Percentiles rank a stretch among this genome's conserved stretches.
These are phyloP conservation scores for Corvus moneduloides DNA, from an alignment of 2,113 vertebrate genomes.

Conservation along the genomic window DNA sequence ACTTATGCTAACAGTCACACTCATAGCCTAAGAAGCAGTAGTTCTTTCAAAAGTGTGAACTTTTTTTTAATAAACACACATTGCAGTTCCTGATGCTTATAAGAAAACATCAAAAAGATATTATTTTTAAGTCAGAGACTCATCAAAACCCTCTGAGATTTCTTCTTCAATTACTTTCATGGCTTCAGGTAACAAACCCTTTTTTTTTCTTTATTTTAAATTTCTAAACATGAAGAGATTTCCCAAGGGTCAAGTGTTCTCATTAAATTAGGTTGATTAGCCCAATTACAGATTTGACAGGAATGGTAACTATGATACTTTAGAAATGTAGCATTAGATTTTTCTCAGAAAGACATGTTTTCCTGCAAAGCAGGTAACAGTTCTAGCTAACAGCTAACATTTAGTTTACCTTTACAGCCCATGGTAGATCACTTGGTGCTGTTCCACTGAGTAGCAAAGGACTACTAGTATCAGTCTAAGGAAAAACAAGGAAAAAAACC, in stretches of 20 bases:
- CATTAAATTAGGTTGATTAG: background rate
- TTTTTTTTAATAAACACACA: background rate
- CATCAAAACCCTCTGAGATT: background rate
- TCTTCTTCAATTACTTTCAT: background rate
- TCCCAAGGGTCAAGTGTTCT: background rate
- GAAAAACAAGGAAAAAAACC: background rate
- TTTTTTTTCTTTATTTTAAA: background rate
- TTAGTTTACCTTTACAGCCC: slow-evolving; percentile 90
- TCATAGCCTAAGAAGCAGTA: background rate
- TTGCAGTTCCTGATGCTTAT: background rate
- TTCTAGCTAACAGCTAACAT: background rate
- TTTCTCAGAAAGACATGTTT: background rate
- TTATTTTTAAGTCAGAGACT: background rate
- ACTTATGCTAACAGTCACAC: background rate
- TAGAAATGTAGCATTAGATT: background rate
- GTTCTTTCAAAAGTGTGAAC: background rate
- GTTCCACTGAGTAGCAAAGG: slow-evolving; percentile 80
- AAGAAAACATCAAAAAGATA: background rate
- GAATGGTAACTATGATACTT: background rate
- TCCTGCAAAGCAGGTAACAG: background rate
- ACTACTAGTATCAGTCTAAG: slow-evolving; percentile 86
- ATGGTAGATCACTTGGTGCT: slow-evolving; percentile 78
- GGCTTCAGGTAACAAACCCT: background rate
- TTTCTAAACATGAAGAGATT: background rate
- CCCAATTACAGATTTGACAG: background rate